These are phyloP conservation scores for Thera obeliscata DNA, from an alignment of 2,888 invertebrate species.

Conservation along the genomic window DNA sequence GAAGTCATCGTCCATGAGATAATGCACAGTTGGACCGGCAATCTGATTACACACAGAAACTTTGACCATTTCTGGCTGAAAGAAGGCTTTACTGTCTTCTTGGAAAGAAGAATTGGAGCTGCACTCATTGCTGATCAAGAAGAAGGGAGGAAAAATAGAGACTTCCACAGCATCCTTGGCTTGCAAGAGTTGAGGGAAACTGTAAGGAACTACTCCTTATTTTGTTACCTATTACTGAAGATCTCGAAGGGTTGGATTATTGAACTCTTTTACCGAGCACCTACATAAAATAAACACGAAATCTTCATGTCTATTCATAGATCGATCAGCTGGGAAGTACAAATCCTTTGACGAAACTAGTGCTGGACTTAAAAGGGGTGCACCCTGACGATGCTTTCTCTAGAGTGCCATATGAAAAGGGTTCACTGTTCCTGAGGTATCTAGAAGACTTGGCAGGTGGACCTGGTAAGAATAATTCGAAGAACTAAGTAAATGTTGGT, in stretches of 20 bases:
- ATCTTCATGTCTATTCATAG: background rate
- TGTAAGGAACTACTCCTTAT: slow-evolving; percentile 78
- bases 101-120: slow-evolving; percentile 92
- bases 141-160: slow-evolving; percentile 84
- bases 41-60: slow-evolving; percentile 95
- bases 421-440: slow-evolving; percentile 92
- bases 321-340: slow-evolving; percentile 81
- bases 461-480: slow-evolving; percentile 79
- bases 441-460: slow-evolving; percentile 93
- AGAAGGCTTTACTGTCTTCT: slow-evolving; percentile 97
- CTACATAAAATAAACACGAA: too few species aligned
- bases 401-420: slow-evolving; percentile 96
- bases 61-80: slow-evolving; percentile 99
- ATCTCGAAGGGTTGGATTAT: too few species aligned
- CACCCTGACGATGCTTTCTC: slow-evolving; percentile 98
- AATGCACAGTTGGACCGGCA: slow-evolving; percentile 97
- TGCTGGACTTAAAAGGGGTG: slow-evolving; percentile 89
- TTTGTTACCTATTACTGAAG: background rate
- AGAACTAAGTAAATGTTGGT: too few species aligned
- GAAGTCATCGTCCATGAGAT: slow-evolving; percentile 98
- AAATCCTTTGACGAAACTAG: slow-evolving; percentile 89
- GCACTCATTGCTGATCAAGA: slow-evolving; percentile 85
- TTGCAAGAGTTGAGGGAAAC: slow-evolving; percentile 90
- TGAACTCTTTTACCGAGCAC: too few species aligned
- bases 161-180: slow-evolving; percentile 92